Conservation (phyloP, 2,797 vertebrate genomes). For the Chrosomus eos region DNA sequence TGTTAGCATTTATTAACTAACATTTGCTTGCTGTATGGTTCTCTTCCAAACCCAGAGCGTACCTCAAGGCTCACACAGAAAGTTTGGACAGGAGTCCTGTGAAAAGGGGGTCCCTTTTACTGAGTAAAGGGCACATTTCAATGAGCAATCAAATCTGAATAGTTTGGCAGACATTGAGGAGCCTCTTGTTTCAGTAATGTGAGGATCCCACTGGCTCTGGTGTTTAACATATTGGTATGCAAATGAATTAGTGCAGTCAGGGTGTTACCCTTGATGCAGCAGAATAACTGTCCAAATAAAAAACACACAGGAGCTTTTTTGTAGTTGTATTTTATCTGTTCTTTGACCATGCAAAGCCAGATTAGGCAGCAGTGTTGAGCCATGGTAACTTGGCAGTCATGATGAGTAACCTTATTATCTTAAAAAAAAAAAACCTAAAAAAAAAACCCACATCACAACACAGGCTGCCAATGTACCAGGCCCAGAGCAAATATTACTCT, state of each 20-base stretch:
- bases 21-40: neutral
- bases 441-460: neutral
- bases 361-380: neutral
- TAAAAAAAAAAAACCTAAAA: neutral
- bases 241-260: slow-evolving; percentile 26
- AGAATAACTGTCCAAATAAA: neutral
- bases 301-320: neutral
- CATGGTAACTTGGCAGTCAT: neutral
- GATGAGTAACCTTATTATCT: neutral
- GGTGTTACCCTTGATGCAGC: neutral
- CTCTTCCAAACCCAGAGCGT: neutral
- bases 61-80: slow-evolving; percentile 6
- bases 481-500: neutral
- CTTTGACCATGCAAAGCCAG: neutral
- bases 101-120: slow-evolving; percentile 29
- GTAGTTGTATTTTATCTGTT: neutral
- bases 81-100: slow-evolving; percentile 26
- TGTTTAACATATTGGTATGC: slow-evolving; percentile 52
- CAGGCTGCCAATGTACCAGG: neutral
- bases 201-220: slow-evolving; percentile 19
- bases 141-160: slow-evolving; percentile 50
- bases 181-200: slow-evolving; percentile 38
- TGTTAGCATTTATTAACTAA: neutral
- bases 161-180: slow-evolving; percentile 39
- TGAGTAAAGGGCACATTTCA: slow-evolving; percentile 49